Evolutionary conservation across 2,797 vertebrate species (phyloP).

Genomic region (Varecia variegata): DNA sequence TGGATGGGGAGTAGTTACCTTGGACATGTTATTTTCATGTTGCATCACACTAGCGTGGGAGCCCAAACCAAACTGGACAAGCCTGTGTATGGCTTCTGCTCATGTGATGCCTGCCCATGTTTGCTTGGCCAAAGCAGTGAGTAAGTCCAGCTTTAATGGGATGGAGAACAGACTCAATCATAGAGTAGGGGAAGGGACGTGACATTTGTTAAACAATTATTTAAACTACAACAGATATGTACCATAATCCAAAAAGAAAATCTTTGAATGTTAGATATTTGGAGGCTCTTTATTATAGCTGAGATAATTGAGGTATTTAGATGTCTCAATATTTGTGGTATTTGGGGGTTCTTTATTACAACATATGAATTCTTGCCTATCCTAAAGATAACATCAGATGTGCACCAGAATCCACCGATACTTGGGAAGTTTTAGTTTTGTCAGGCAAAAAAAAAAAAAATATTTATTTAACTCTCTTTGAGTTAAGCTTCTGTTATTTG

Average conservation of each 20-base stretch:
- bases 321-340: neutral
- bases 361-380: neutral
- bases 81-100: neutral
- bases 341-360: neutral
- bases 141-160: neutral
- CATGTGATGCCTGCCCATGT: neutral
- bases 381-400: neutral
- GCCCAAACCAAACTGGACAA: neutral
- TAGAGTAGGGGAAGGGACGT: neutral
- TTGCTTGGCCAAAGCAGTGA: neutral
- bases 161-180: neutral
- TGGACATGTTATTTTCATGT: neutral
- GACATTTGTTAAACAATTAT: neutral
- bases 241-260: neutral
- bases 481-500: neutral
- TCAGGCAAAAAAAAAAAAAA: neutral
- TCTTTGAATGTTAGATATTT: neutral
- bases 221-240: neutral
- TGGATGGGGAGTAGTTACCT: neutral
- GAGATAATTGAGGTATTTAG: neutral
- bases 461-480: neutral
- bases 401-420: neutral
- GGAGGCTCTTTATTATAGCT: neutral
- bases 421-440: neutral
- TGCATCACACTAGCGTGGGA: neutral